Evolutionary conservation across 2,113 vertebrate species (phyloP), one percentile per base, ranked within the genome.

Genomic region (Dromas ardeola): DNA sequence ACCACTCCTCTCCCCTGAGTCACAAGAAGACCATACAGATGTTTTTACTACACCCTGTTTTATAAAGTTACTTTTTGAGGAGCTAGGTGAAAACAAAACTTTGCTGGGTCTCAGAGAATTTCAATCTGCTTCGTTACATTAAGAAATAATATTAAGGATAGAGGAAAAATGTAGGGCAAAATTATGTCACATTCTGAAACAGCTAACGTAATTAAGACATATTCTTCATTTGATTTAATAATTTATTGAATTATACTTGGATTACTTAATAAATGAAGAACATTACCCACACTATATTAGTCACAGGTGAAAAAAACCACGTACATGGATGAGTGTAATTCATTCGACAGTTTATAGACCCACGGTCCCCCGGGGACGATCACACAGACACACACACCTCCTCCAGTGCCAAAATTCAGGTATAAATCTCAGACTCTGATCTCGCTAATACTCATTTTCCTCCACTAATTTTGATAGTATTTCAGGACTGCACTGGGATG

Each of bases 231-330:
- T 92, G 12, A 90, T 71, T 56, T 63, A 76, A 52, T 67, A 81
- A 86, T 88, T 84, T 30, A 70, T 69, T 71, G 42, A 87, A 87
- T 90, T 90, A 95, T 82, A 88, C 15, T 86, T 94, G 66, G 53
- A 82, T 86, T 92, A 86, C 53, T 95, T 93, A 71, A 92, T 67
- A 88, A 87, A 86, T 69, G 58, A 92, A 86, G 76, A 93, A 66
- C 43, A 83, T 87, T 50, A 72, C 50, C 77, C 49, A 69, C 45
- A 88, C 12, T 81, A 7, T 55, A 92, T 38, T 76, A 47, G 72
- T 91, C 82, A 81, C 63, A 85, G 88, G 40, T 76, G 71, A 81
- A 86, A 81, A 96, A 69, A 55, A 6, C 1, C 59, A 80, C 5
- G 10, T 66, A 78, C 11, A 45, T 15, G 58, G 50, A 47, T 66